phyloP scores from a whole-genome alignment of 2,888 invertebrate genomes.

The Leucozona laternaria region DNA sequence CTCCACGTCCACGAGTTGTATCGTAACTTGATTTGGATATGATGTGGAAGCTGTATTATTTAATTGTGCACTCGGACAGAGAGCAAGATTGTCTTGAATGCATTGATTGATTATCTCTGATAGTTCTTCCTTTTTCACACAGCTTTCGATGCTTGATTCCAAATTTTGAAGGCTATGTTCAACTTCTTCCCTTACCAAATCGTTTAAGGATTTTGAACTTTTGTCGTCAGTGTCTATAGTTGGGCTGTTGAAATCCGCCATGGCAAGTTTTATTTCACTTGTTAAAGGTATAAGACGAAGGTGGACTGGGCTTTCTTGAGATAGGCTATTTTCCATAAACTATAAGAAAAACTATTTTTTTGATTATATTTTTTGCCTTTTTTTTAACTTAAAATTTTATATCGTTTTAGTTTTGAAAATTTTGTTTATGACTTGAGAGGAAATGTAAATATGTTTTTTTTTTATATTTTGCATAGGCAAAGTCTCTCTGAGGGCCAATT shows the following conservation, averaged over 20 bases:
- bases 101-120: slow-evolving; percentile 41
- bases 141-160: slow-evolving; percentile 12
- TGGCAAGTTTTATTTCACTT: slow-evolving; percentile 49
- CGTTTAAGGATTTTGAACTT: slow-evolving; percentile 5
- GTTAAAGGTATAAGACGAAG: slow-evolving; percentile 57
- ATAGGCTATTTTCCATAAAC: slow-evolving; percentile 67
- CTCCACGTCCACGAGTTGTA: slow-evolving; percentile 33
- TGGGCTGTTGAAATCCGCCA: slow-evolving; percentile 41
- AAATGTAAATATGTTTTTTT: background rate
- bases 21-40: background rate
- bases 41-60: background rate
- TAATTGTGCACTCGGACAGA: background rate
- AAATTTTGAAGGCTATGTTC: slow-evolving; percentile 17
- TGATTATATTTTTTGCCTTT: background rate
- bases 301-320: slow-evolving; percentile 8
- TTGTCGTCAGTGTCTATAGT: background rate
- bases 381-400: slow-evolving; percentile 46
- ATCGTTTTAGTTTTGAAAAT: background rate
- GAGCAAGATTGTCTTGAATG: slow-evolving; percentile 21
- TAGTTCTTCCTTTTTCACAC: slow-evolving; percentile 51
- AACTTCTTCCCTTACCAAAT: slow-evolving; percentile 40
- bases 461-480: background rate
- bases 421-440: background rate
- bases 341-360: slow-evolving; percentile 1
- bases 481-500: background rate